Base-by-base conservation (phyloP, 2,888 invertebrate species). In the Meliscaeva auricollis region DNA sequence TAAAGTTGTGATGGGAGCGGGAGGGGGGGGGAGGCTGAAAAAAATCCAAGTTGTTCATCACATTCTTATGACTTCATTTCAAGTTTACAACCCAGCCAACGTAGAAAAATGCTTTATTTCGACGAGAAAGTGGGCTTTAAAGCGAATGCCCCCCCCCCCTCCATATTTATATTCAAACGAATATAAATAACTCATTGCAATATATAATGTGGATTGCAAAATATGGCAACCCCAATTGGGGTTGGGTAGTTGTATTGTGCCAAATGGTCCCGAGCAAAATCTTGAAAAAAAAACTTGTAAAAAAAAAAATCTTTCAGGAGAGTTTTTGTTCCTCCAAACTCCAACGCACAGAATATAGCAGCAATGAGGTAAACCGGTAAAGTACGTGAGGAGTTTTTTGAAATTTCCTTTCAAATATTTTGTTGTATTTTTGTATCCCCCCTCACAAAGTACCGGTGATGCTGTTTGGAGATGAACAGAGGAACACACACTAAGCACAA, bases 131-230 rank as follows among this genome's bases (percentile, higher is more conserved):
- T 72, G 35, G 46, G 84, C 76, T 72, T 80, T 66, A 76, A 48
- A 72, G 68, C 60, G 60, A 76, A 56, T 50, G 32, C 52, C 72
- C 48, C 73, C 62, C 62, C 78, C 52, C 72, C 48, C 73, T 54
- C 62, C 78, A 62, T 69, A 82, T 82, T 78, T 58, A 81, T 35
- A 66, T 32, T 44, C 44, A 52, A 72, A 50, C 70, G 70, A 80
- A 80, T 85, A 80, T 85, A 85, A 85, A 85, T 80, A 85, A 85
- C 84, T 85, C 80, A 81, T 85, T 80, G 80, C 75, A 72, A 80
- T 80, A 72, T 80, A 66, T 75, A 69, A 75, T 70, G 52, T 80
- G 80, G 70, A 74, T 66, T 48, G 64, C 50, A 41, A 73, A 66
- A 54, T 44, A 35, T 58, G 38, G 38, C 11, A 26, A 13, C 13